Base-by-base conservation (phyloP, 1,140 invertebrate genomes). In the Brachionus plicatilis region DNA sequence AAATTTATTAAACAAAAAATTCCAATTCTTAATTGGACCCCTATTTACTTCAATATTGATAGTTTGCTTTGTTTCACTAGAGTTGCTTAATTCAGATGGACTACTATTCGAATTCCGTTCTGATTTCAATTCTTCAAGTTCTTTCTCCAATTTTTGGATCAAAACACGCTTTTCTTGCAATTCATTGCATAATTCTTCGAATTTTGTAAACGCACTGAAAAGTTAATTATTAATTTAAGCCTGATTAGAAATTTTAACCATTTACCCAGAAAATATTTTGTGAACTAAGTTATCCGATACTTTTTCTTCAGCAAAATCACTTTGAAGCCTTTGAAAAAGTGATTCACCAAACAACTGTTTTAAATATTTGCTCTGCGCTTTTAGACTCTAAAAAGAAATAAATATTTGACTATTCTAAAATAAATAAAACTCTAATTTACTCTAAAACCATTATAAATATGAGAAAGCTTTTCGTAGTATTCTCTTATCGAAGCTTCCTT, bases 401-500 rank as follows among this genome's bases (percentile, higher is more conserved):
- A 43, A 12, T 20, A 24, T 45, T 45, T 29, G 5, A 12, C 1
- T 14, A 14, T 29, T n/a, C 8, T 14, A 33, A 53, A 66, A 27
- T 27, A 29, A 29, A 29, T 24, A 66, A 66, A 37, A 29, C 27
- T 37, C 11, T 43, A 6, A n/a, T 27, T 76, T 76, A 76, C 72
- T 33, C 47, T 76, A 50, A 76, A 76, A 20, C 72, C 72, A 50
- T 76, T 76, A 37, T 27, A 76, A 29, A 76, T 47, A 27, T 76
- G 27, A 1, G 45, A 27, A n/a, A 76, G 24, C 11, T n/a, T 47
- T 50, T 76, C 45, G n/a, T 27, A 76, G 24, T 76, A 76, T 50
- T 76, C 43, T 3, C 29, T 50, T 3, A 50, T 24, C 43, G 43
- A 27, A 24, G 8, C 43, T 1, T 50, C 17, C 27, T 76, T 47